Evolutionary conservation across 2,888 invertebrate genomes (phyloP).

Genomic region (Nomada ferruginata): DNA sequence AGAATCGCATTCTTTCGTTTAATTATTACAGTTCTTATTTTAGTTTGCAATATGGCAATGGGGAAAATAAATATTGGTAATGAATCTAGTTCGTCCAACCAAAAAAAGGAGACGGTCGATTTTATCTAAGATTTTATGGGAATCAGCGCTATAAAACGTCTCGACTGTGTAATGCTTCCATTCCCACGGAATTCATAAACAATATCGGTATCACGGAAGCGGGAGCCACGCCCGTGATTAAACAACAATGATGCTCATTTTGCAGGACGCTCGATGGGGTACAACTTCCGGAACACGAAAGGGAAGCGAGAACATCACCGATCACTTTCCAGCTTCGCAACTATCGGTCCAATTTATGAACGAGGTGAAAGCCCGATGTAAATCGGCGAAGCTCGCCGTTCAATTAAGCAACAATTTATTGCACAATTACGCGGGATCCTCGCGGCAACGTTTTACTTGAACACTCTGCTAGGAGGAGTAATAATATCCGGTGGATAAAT

Average conservation of each 20-base stretch:
- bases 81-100: neutral
- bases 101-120: neutral
- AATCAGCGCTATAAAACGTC: neutral
- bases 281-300: conserved; percentile 30
- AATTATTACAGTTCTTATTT: no score
- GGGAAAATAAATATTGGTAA: no score
- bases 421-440: conserved; percentile 62
- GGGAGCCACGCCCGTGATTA: neutral
- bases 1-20: no score
- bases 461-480: conserved; percentile 6
- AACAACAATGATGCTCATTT: conserved; percentile 23
- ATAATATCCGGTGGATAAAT: conserved; percentile 20
- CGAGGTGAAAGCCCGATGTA: conserved; percentile 69
- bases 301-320: conserved; percentile 11
- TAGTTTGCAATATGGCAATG: no score
- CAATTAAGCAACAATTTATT: conserved; percentile 72
- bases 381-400: conserved; percentile 63
- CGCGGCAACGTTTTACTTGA: conserved; percentile 48
- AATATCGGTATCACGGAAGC: conserved; percentile 1
- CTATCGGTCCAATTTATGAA: conserved; percentile 63
- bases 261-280: neutral
- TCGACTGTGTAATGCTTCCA: neutral
- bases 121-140: neutral
- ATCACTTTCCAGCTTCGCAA: conserved; percentile 18
- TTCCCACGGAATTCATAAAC: conserved; percentile 19